These are phyloP conservation scores for Semnornis frantzii DNA, from an alignment of 2,113 vertebrate species.

Conservation along the genomic window DNA sequence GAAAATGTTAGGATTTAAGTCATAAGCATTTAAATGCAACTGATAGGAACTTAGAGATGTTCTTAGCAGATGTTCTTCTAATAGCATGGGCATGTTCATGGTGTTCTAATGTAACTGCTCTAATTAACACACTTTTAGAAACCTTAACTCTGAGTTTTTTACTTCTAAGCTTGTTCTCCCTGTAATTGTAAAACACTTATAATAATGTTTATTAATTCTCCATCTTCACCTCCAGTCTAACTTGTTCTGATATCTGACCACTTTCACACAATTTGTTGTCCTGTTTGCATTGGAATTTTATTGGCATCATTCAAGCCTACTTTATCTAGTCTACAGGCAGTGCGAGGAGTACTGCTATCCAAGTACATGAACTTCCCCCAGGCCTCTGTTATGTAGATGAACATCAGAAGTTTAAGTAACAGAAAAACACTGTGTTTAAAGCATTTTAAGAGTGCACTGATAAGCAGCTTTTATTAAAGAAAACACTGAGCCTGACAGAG, in stretches of 20 bases:
- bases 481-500: background rate
- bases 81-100: background rate
- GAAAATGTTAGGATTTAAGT: background rate
- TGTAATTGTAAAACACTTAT: background rate
- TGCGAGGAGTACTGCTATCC: background rate
- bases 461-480: constrained; percentile 43
- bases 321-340: constrained; percentile 1
- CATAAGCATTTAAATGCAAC: background rate
- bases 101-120: background rate
- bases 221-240: background rate
- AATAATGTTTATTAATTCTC: background rate
- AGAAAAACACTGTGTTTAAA: constrained; percentile 39
- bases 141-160: background rate
- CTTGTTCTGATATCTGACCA: background rate
- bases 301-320: background rate
- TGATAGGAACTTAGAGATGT: background rate
- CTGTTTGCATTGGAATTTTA: background rate
- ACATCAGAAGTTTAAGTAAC: constrained; percentile 51
- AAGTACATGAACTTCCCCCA: constrained; percentile 15
- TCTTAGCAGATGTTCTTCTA: background rate
- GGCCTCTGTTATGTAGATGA: constrained; percentile 45
- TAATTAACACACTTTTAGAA: background rate
- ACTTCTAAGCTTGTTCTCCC: background rate
- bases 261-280: background rate
- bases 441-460: constrained; percentile 29